These are phyloP conservation scores for Montipora foliosa DNA, from an alignment of 64 coral and sea anemone genomes.

Conservation along the genomic window DNA sequence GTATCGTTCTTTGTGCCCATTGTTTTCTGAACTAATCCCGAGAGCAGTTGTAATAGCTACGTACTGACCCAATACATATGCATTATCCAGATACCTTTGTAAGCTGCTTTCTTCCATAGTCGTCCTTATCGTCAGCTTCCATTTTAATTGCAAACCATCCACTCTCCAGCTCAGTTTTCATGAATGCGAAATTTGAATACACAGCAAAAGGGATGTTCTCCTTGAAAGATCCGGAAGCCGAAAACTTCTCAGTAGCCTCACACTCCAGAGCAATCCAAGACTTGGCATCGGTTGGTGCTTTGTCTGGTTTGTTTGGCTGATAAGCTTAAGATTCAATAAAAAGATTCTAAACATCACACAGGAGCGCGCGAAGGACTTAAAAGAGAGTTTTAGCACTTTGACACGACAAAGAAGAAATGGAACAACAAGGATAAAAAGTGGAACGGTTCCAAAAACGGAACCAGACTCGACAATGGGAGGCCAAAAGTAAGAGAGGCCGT, in stretches of 20 bases:
- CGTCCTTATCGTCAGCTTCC: slow-evolving; percentile 67
- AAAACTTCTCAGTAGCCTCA: slow-evolving; percentile 74
- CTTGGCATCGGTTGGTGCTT: slow-evolving; percentile 32
- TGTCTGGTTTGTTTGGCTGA: slow-evolving; percentile 83
- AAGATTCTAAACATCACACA: neutral
- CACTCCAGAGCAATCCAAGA: slow-evolving; percentile 84
- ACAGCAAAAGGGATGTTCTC: slow-evolving; percentile 54
- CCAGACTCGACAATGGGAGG: too few relatives aligned
- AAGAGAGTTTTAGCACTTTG: too few relatives aligned
- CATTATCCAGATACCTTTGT: slow-evolving; percentile 64
- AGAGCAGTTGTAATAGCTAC: too few relatives aligned
- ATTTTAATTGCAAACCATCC: slow-evolving; percentile 87
- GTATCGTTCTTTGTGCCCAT: too few relatives aligned
- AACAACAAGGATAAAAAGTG: too few relatives aligned
- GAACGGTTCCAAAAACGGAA: too few relatives aligned
- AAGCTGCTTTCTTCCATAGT: slow-evolving; percentile 72
- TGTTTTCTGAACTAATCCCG: too few relatives aligned
- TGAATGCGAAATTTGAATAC: slow-evolving; percentile 74
- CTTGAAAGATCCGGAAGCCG: slow-evolving; percentile 58
- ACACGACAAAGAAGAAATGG: too few relatives aligned
- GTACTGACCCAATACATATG: too few relatives aligned
- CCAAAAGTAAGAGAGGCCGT: too few relatives aligned
- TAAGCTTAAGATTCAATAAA: slow-evolving; percentile 31
- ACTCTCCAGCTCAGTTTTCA: slow-evolving; percentile 62
- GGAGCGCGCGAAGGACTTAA: too few relatives aligned